Base-by-base conservation (phyloP, 2,113 vertebrate genomes). In the Tonatia bakeri region DNA sequence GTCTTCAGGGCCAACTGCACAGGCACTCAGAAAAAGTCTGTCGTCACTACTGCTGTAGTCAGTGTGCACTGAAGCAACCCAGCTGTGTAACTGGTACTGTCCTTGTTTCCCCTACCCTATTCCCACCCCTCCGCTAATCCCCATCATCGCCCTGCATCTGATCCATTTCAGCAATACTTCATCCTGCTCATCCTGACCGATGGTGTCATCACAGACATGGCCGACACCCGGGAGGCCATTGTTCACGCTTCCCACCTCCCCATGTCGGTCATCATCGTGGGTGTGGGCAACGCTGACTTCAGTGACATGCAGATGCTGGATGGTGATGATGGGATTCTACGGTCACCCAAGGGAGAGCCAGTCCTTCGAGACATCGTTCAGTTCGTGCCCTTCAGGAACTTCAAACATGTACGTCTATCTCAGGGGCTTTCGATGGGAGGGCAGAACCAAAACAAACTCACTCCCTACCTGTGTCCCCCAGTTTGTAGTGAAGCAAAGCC, bases 221-320 rank as follows among this genome's bases (percentile, higher is more conserved):
- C 99, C 0, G 99, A 99, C 98, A 99, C 99, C 0, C 97, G 99
- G 28, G 99, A 99, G 97, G 99, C 99, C 97, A 99, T 99, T 9
- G 99, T 99, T 43, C 99, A 99, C 0, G 99, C 99, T 75, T 99
- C 99, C 1, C 99, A 99, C 98, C 99, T 99, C 2, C 99, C 99
- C 96, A 99, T 99, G 99, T 99, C 99, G 0, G 99, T 99, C 98
- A 99, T 99, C 98, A 99, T 99, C 17, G 99, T 99, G 0, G 99
- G 99, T 0, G 98, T 99, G 17, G 99, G 99, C 33, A 99, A 99
- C 0, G 99, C 99, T 0, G 99, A 99, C 96, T 99, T 99, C 94
- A 99, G 99, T 1, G 99, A 99, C 98, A 99, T 99, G 99, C 99
- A 99, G 98, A 99, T 99, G 99, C 97, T 99, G 96, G 99, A 99